phyloP scores from a whole-genome alignment of 2,888 invertebrate species.

The Tanytarsus gracilentus region DNA sequence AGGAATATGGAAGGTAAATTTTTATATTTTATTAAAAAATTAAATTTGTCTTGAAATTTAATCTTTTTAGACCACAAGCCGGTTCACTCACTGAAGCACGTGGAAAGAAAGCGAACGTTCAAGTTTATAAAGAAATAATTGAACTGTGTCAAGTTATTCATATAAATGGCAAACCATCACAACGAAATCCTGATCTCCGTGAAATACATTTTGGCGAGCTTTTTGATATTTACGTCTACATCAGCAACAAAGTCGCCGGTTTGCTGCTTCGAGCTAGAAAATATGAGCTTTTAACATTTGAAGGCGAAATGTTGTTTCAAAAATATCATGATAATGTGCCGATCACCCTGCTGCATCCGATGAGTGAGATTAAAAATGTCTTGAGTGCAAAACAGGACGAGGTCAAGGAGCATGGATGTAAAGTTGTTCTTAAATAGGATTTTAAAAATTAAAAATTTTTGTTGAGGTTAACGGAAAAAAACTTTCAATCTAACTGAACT shows the following conservation, averaged over 20 bases:
- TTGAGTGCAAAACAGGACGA: slow-evolving; percentile 55
- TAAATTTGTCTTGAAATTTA: slow-evolving; percentile 18
- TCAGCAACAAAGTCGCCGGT: slow-evolving; percentile 91
- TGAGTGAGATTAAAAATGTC: slow-evolving; percentile 60
- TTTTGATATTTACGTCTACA: slow-evolving; percentile 73
- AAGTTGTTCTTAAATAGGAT: neutral
- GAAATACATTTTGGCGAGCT: slow-evolving; percentile 82
- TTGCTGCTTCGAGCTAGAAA: slow-evolving; percentile 85
- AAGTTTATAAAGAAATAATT: slow-evolving; percentile 65
- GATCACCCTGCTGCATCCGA: slow-evolving; percentile 69
- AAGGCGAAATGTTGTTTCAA: slow-evolving; percentile 93
- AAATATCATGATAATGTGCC: slow-evolving; percentile 70
- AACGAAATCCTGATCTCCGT: slow-evolving; percentile 55
- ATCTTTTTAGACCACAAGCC: slow-evolving; percentile 61
- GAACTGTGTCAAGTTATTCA: slow-evolving; percentile 88
- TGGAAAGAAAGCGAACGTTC: slow-evolving; percentile 77
- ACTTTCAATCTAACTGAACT: no score
- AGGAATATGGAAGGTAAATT: slow-evolving; percentile 76
- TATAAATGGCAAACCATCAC: slow-evolving; percentile 55
- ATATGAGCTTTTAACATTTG: slow-evolving; percentile 82
- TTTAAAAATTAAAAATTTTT: neutral
- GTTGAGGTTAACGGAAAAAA: neutral
- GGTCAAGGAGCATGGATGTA: slow-evolving; percentile 36
- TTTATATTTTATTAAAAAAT: slow-evolving; percentile 1
- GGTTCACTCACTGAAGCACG: slow-evolving; percentile 84